Evolutionary conservation across 2,113 vertebrate species (phyloP).

Genomic region (Pterocles orientalis): DNA sequence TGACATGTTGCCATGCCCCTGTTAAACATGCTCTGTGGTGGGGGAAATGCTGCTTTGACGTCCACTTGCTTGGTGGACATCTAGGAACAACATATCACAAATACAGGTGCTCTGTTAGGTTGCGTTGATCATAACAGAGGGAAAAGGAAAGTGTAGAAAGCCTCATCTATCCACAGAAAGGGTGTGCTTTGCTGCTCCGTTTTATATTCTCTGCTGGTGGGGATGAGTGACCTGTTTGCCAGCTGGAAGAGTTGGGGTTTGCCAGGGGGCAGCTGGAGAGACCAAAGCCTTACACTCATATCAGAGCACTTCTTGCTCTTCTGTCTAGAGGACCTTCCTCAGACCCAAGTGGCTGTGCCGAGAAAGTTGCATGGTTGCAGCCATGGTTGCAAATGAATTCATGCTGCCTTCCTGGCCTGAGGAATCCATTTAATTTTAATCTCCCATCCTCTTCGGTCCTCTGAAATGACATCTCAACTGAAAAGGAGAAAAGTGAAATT

Average conservation of each 20-base stretch:
- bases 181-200: not conserved
- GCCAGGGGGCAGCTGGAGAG: not conserved
- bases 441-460: not conserved
- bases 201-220: not conserved
- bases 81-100: not conserved
- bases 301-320: not conserved
- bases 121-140: not conserved
- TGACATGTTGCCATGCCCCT: not conserved
- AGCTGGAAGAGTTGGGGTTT: not conserved
- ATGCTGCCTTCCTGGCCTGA: not conserved
- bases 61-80: not conserved
- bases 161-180: not conserved
- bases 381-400: not conserved
- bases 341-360: not conserved
- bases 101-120: not conserved
- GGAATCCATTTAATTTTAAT: not conserved
- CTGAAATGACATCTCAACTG: not conserved
- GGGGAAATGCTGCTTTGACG: not conserved
- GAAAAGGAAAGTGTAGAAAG: not conserved
- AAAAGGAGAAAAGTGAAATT: not conserved
- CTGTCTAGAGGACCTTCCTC: not conserved
- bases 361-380: not conserved
- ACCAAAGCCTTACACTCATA: not conserved
- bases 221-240: fast-evolving
- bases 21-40: not conserved